Evolutionary conservation across 2,113 vertebrate genomes (phyloP), one percentile per base, ranked within the genome.

Genomic region (Okapia johnstoni): DNA sequence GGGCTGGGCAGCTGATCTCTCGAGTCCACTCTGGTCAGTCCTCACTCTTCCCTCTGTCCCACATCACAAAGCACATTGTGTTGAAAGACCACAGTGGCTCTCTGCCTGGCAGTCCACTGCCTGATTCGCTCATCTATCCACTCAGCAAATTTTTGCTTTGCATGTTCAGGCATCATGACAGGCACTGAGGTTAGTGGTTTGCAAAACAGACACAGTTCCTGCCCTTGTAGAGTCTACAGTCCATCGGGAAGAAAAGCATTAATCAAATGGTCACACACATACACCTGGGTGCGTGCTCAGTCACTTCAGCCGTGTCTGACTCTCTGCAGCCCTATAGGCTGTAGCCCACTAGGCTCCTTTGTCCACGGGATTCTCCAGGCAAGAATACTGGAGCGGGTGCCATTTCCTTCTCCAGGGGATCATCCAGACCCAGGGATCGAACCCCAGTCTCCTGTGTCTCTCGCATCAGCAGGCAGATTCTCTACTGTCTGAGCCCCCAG

Each of bases 1-100:
- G 14, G 12, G 50, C 8, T 7, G 40, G 36, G 19, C 21, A 30
- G 7, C 19, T 14, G 6, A 4, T 4, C 40, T 63, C 40, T 0
- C 28, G 17, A 12, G 54, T 28, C 77, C n/a, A 23, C 66, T 46
- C 46, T 8, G 6, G 7, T 46, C 46, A 9, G 7, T 54, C 61
- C 30, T 70, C 28, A 14, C n/a, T 11, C 50, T 73, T 3, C 55
- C 7, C n/a, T 16, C 40, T 50, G 30, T 6, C 63, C 54, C n/a
- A 4, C 2, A 2, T 54, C 85, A 9, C 57, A 19, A 33, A 70
- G 76, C 58, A 7, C 16, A 4, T 8, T 1, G 40, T 30, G 40
- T 25, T 11, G 17, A 17, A 3, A 57, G 15, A 28, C 33, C 23
- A 0, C 0, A 3, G 52, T 1, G 28, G 43, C 19, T 6, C 3